Evolutionary conservation across 1,140 invertebrate species (phyloP).

Genomic region (Trypoxylus dichotomus): DNA sequence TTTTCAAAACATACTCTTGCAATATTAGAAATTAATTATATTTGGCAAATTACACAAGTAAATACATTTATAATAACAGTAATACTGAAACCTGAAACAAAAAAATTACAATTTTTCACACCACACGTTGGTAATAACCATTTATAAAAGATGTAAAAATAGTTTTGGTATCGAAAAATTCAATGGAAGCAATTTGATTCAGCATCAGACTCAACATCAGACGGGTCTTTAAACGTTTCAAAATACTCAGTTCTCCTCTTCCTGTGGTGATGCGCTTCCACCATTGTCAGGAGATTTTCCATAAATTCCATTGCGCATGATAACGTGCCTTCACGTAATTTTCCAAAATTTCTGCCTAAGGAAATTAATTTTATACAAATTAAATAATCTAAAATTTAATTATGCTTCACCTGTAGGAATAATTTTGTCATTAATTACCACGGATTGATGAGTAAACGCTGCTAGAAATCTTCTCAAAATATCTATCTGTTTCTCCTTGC

Average conservation of each 20-base stretch:
- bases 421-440: slow-evolving; percentile 58
- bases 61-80: too few species aligned
- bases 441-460: slow-evolving; percentile 66
- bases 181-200: slow-evolving; percentile 2
- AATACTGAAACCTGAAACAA: too few species aligned
- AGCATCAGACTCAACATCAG: background rate
- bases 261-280: slow-evolving; percentile 32
- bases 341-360: slow-evolving; percentile 47
- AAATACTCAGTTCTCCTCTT: slow-evolving; percentile 22
- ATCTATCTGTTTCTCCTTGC: slow-evolving; percentile 57
- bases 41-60: too few species aligned
- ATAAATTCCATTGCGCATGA: slow-evolving; percentile 44
- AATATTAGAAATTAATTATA: too few species aligned
- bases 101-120: too few species aligned
- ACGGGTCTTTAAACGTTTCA: background rate
- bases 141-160: background rate
- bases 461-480: slow-evolving; percentile 64
- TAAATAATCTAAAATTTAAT: slow-evolving; percentile 14
- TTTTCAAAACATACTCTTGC: too few species aligned
- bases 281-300: slow-evolving; percentile 17
- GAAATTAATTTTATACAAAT: slow-evolving; percentile 31
- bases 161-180: background rate
- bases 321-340: slow-evolving; percentile 48
- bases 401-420: slow-evolving; percentile 54
- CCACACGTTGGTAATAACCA: too few species aligned